Evolutionary conservation across 2,113 vertebrate species (phyloP).

Genomic region (Heterotis niloticus): DNA sequence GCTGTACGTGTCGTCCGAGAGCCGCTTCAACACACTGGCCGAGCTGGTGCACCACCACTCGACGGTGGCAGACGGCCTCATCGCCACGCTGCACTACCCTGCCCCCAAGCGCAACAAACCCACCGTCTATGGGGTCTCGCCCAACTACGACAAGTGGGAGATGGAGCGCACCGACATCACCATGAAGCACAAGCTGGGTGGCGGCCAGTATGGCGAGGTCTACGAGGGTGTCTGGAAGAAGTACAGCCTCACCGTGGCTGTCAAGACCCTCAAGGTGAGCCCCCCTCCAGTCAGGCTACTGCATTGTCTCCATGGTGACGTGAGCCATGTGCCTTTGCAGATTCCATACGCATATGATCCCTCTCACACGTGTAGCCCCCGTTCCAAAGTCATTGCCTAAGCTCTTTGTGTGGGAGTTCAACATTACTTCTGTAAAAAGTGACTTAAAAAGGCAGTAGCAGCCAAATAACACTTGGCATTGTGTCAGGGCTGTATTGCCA

Average conservation of each 20-base stretch:
- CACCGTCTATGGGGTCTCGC: conserved; percentile 94
- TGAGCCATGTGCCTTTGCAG: not conserved
- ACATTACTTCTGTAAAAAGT: too few species aligned
- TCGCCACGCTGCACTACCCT: conserved; percentile 95
- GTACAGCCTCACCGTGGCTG: conserved; percentile 93
- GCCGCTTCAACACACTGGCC: conserved; percentile 93
- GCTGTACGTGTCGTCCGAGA: conserved; percentile 98
- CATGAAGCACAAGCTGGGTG: conserved; percentile 97
- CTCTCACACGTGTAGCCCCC: too few species aligned
- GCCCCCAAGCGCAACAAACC: conserved; percentile 98
- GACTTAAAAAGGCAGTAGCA: too few species aligned
- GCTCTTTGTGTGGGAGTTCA: too few species aligned
- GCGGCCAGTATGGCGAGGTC: conserved; percentile 96
- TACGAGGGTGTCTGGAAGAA: conserved; percentile 99
- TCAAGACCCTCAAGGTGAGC: conserved; percentile 92
- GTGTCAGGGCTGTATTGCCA: conserved; percentile 23
- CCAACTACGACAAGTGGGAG: conserved; percentile 98
- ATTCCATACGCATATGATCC: not conserved
- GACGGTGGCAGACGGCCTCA: conserved; percentile 91
- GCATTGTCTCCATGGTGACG: not conserved
- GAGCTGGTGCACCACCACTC: conserved; percentile 97
- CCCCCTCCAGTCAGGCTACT: not conserved
- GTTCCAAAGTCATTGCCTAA: too few species aligned
- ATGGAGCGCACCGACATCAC: conserved; percentile 98
- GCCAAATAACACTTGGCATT: too few species aligned